Evolutionary conservation across 2,113 vertebrate genomes (phyloP).

Genomic region (Hydropotes inermis): DNA sequence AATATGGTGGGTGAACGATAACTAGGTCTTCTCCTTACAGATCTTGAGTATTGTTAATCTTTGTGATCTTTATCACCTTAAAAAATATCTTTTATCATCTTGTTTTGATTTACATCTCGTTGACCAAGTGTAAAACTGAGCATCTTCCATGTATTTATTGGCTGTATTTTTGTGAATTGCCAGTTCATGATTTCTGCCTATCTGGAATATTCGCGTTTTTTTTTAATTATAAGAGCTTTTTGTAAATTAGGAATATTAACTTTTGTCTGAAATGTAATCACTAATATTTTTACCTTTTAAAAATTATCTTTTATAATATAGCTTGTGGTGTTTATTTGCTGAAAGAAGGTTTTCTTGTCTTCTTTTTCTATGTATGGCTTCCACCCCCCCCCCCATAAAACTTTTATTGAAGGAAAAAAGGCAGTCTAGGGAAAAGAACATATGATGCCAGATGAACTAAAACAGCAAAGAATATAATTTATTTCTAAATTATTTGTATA

Average conservation of each 20-base stretch:
- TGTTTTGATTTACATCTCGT: conserved; percentile 14
- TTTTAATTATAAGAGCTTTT: background rate
- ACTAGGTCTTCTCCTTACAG: background rate
- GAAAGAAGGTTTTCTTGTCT: background rate
- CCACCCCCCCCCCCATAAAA: background rate
- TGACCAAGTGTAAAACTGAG: background rate
- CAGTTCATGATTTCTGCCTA: background rate
- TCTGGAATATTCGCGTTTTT: background rate
- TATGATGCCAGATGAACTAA: background rate
- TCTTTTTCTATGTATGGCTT: background rate
- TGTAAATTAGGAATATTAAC: background rate
- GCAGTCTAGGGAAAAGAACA: background rate
- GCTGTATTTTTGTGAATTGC: background rate
- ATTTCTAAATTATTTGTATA: background rate
- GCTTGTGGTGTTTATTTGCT: background rate
- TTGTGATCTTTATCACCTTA: background rate
- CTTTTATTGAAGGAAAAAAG: background rate
- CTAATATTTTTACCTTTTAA: background rate
- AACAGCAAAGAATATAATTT: background rate
- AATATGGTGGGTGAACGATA: background rate
- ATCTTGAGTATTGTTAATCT: background rate
- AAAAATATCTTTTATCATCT: background rate
- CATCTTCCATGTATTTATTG: background rate
- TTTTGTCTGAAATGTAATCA: conserved; percentile 7
- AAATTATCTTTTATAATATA: background rate